Evolutionary conservation across 2,888 invertebrate genomes (phyloP).

Genomic region (Drosophila prostipennis): DNA sequence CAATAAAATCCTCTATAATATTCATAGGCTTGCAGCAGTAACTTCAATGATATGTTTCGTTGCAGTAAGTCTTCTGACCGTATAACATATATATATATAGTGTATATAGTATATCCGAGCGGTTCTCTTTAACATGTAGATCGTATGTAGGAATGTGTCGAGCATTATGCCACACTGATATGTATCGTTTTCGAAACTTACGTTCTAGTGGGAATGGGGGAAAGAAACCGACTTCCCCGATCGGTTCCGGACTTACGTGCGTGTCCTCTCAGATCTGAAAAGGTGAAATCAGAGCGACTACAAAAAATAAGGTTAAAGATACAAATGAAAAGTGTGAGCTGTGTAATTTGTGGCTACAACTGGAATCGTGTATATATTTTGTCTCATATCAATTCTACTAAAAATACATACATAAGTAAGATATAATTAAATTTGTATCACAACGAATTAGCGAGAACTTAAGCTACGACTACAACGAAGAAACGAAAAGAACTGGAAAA

Average conservation of each 20-base stretch:
- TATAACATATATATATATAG: slow-evolving; percentile 49
- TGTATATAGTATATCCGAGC: slow-evolving; percentile 47
- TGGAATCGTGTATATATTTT: slow-evolving; percentile 71
- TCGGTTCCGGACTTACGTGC: slow-evolving; percentile 45
- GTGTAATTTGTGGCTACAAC: slow-evolving; percentile 52
- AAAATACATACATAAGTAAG: slow-evolving; percentile 71
- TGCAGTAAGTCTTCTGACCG: slow-evolving; percentile 82
- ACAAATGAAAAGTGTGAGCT: slow-evolving; percentile 39
- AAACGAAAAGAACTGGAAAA: slow-evolving; percentile 49
- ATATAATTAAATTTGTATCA: slow-evolving; percentile 78
- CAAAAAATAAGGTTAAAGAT: slow-evolving; percentile 30
- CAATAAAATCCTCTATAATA: slow-evolving; percentile 39
- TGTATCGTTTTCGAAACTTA: slow-evolving; percentile 74
- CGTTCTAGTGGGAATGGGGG: slow-evolving; percentile 40
- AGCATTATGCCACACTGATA: slow-evolving; percentile 59
- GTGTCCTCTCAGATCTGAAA: slow-evolving; percentile 20
- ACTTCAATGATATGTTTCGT: slow-evolving; percentile 83
- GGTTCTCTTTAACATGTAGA: slow-evolving; percentile 33
- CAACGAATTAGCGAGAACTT: slow-evolving; percentile 78
- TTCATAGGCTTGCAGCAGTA: slow-evolving; percentile 67
- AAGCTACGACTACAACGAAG: slow-evolving; percentile 74
- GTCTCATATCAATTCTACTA: slow-evolving; percentile 70
- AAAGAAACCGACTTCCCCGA: slow-evolving; percentile 12
- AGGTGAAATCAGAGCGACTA: slow-evolving; percentile 15
- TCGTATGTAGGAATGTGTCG: slow-evolving; percentile 57